Percentiles rank a stretch among this genome's conserved stretches.
Evolutionary conservation across 1,140 invertebrate genomes (phyloP).

Genomic region (Hydropsyche tenuis): DNA sequence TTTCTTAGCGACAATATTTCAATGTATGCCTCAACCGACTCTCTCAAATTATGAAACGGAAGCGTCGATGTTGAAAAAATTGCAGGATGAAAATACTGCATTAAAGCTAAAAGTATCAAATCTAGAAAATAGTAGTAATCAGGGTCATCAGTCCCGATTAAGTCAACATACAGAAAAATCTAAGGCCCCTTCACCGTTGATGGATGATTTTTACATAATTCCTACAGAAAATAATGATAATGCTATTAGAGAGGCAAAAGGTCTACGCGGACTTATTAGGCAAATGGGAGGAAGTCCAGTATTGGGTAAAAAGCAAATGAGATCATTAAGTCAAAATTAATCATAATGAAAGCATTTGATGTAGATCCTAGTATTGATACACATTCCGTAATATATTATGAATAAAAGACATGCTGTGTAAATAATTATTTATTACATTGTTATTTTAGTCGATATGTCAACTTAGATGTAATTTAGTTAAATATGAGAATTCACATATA

Average conservation of each 20-base stretch:
- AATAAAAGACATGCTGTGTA: too few relatives aligned
- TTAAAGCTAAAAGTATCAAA: constrained; percentile 61
- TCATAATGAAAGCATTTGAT: too few relatives aligned
- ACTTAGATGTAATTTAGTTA: too few relatives aligned
- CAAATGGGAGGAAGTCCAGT: constrained; percentile 85
- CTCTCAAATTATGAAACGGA: constrained; percentile 87
- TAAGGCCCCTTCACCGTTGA: constrained; percentile 74
- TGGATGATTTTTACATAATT: constrained; percentile 93
- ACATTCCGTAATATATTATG: too few relatives aligned
- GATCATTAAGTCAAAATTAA: constrained; percentile 61
- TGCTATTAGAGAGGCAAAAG: constrained; percentile 67
- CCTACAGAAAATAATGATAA: constrained; percentile 75
- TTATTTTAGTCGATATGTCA: too few relatives aligned
- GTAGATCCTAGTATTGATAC: too few relatives aligned
- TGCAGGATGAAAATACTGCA: constrained; percentile 84
- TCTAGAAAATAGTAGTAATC: constrained; percentile 53
- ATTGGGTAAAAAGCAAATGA: constrained; percentile 69
- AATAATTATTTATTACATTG: too few relatives aligned
- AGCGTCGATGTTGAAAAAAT: constrained; percentile 74
- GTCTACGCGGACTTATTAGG: constrained; percentile 76
- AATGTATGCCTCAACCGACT: constrained; percentile 83
- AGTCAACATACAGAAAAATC: constrained; percentile 63
- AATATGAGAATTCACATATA: too few relatives aligned
- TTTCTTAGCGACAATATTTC: constrained; percentile 89
- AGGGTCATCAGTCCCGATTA: constrained; percentile 61